Percentiles rank a stretch among this genome's conserved stretches.
These are phyloP conservation scores for Leptopilina clavipes DNA, from an alignment of 1,140 invertebrate genomes.

Conservation along the genomic window DNA sequence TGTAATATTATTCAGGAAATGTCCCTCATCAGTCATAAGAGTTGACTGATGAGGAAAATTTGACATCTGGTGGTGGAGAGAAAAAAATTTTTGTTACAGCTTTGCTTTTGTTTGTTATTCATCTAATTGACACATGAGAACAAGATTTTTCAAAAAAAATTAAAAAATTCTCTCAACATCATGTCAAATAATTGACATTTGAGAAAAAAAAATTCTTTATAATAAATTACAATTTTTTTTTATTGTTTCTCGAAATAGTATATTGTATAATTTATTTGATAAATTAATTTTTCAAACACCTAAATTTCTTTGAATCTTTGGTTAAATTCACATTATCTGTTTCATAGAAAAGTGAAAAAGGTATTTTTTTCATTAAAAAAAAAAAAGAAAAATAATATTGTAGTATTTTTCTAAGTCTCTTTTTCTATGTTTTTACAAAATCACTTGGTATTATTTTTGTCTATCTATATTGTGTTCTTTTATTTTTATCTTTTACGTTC, in stretches of 20 bases:
- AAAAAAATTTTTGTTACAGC: background rate
- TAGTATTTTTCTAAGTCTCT: too few relatives aligned
- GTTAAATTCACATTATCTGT: background rate
- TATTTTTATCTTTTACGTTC: too few relatives aligned
- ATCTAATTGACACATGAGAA: background rate
- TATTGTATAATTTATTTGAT: background rate
- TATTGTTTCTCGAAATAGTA: background rate
- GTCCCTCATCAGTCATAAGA: background rate
- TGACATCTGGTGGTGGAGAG: background rate
- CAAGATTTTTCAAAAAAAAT: background rate
- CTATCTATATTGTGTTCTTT: too few relatives aligned
- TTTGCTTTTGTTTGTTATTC: background rate
- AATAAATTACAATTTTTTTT: too few relatives aligned
- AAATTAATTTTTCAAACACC: background rate
- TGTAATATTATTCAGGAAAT: background rate
- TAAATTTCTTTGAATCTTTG: background rate
- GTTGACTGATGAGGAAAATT: slow-evolving; percentile 6
- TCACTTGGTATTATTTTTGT: too few relatives aligned
- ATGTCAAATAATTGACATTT: too few relatives aligned
- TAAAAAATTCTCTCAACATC: too few relatives aligned
- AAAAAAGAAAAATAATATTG: too few relatives aligned
- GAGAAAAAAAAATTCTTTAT: too few relatives aligned
- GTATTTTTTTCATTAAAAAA: background rate
- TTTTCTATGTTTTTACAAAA: too few relatives aligned
- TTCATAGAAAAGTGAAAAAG: background rate